Evolutionary conservation across 2,113 vertebrate genomes (phyloP).

Genomic region (Emydura subglobosa): DNA sequence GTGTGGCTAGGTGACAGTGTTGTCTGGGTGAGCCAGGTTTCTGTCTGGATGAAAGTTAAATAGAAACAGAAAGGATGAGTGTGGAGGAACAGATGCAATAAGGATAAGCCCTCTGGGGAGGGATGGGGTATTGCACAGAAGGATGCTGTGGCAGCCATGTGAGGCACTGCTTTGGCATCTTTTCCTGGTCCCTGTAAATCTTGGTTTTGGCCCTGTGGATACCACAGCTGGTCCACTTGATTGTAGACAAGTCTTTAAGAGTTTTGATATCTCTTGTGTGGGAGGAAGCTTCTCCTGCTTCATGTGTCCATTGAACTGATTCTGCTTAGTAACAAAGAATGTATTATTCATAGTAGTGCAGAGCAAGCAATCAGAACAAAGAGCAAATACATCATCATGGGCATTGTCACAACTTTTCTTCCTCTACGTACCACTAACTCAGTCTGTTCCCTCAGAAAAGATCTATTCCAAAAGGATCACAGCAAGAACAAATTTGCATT

Average conservation of each 20-base stretch:
- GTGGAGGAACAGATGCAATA: not conserved
- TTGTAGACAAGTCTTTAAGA: not conserved
- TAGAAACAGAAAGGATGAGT: not conserved
- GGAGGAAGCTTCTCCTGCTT: not conserved
- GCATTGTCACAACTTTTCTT: not conserved
- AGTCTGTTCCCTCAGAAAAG: not conserved
- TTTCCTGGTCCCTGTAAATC: not conserved
- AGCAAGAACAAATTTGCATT: not conserved
- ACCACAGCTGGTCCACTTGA: not conserved
- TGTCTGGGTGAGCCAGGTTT: not conserved
- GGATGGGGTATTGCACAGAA: not conserved
- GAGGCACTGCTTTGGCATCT: not conserved
- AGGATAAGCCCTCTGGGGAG: fast-evolving
- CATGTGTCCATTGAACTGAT: not conserved
- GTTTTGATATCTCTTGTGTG: not conserved
- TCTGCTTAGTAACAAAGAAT: not conserved
- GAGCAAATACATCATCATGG: not conserved
- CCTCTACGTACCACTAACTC: fast-evolving
- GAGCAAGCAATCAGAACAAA: not conserved
- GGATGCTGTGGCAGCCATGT: not conserved
- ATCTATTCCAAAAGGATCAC: not conserved
- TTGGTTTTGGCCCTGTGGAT: not conserved
- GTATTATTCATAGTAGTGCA: not conserved
- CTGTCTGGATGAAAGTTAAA: not conserved
- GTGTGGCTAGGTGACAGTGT: not conserved